Conservation (phyloP, 1,140 invertebrate genomes). For the Papilio aristodemus region DNA sequence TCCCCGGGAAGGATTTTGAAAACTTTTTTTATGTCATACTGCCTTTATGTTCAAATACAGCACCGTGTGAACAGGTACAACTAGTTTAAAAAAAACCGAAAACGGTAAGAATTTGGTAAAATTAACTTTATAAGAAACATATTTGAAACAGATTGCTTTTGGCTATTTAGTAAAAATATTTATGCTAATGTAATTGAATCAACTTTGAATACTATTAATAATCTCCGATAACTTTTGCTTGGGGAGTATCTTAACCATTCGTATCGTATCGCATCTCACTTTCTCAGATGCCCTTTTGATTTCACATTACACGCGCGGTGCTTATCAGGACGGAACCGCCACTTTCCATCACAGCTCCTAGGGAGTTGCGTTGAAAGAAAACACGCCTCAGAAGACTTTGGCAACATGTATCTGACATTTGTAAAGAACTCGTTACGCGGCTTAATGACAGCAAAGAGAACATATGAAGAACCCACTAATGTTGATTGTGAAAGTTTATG, state of each 20-base stretch:
- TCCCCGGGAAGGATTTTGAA: no score
- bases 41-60: no score
- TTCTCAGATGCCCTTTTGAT: constrained; percentile 52
- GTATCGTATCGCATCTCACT: constrained; percentile 37
- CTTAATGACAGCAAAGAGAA: background rate
- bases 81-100: no score
- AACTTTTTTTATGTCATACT: no score
- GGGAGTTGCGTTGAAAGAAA: constrained; percentile 14
- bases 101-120: no score
- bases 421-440: background rate
- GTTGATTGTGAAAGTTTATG: no score
- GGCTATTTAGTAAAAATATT: no score
- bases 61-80: no score
- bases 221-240: background rate
- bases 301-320: constrained; percentile 43
- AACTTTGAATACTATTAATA: background rate
- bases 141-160: no score
- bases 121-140: no score
- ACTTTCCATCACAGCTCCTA: constrained; percentile 43
- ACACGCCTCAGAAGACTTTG: background rate
- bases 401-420: background rate
- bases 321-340: constrained; percentile 52
- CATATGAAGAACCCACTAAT: no score
- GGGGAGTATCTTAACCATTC: background rate
- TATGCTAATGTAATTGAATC: no score